Conservation (phyloP, 2,888 invertebrate species). For the Oligia fasciuncula region DNA sequence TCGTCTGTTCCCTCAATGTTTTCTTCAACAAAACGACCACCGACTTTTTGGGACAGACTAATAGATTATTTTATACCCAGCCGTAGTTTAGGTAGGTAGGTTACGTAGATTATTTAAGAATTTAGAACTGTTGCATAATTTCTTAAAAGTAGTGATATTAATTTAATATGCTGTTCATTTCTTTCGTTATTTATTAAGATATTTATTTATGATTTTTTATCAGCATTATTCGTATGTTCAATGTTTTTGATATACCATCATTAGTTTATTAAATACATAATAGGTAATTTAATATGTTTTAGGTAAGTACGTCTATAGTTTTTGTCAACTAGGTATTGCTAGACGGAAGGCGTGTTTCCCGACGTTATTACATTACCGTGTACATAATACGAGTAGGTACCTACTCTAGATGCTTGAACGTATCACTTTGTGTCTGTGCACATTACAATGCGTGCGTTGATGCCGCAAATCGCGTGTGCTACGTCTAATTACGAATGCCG, state of each 20-base stretch:
- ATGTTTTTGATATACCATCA: not conserved
- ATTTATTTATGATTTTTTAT: not conserved
- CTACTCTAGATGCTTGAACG: conserved; percentile 27
- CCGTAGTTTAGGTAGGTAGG: conserved; percentile 62
- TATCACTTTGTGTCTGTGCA: conserved; percentile 32
- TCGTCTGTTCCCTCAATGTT: conserved; percentile 73
- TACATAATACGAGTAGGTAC: conserved; percentile 26
- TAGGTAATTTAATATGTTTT: not conserved
- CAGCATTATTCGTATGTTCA: not conserved
- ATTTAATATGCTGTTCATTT: conserved; percentile 37
- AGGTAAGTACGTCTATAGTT: not conserved
- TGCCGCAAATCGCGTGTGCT: conserved; percentile 75
- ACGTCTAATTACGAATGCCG: conserved; percentile 77
- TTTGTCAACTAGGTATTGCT: conserved; percentile 32
- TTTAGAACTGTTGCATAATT: conserved; percentile 7
- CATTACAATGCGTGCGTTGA: conserved; percentile 60
- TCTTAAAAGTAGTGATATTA: conserved; percentile 58
- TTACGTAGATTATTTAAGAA: conserved; percentile 44
- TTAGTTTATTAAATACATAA: not conserved
- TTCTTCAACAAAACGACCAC: conserved; percentile 73
- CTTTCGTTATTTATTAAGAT: not conserved
- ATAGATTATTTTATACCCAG: conserved; percentile 81
- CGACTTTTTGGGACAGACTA: conserved; percentile 80
- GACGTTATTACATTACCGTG: conserved; percentile 37
- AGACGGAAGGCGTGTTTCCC: conserved; percentile 58